A percentile compares a stretch with the other conserved stretches of the same genome.
These are phyloP conservation scores for Taphrorychus bicolor DNA, from an alignment of 2,888 invertebrate genomes.

Conservation along the genomic window DNA sequence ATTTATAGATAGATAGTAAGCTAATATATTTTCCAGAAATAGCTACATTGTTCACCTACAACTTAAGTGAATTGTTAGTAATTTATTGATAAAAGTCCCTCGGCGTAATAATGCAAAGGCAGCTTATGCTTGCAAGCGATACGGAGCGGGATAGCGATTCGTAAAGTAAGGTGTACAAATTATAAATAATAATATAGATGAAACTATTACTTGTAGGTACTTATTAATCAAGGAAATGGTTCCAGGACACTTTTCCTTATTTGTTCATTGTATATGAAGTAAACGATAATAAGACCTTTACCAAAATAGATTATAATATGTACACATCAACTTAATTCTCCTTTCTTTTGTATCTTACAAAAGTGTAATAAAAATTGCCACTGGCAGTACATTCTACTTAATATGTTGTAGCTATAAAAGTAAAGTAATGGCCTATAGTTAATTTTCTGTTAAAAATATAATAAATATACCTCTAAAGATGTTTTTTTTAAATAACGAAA, in stretches of 20 bases:
- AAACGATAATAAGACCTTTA: neutral
- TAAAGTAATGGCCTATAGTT: slow-evolving; percentile 1
- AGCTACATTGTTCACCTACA: neutral
- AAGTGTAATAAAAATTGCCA: neutral
- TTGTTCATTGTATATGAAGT: neutral
- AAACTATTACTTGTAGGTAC: neutral
- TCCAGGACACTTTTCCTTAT: neutral
- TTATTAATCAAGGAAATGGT: neutral
- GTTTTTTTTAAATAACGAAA: too few species aligned
- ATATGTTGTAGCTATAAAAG: slow-evolving; percentile 1
- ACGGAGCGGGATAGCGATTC: neutral
- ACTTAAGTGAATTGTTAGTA: neutral
- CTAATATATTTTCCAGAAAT: neutral
- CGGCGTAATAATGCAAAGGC: neutral
- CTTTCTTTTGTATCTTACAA: neutral
- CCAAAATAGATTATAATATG: neutral
- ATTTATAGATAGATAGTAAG: neutral
- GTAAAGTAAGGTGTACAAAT: neutral
- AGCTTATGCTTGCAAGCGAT: neutral
- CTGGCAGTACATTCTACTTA: neutral
- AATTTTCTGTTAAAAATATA: slow-evolving; percentile 4
- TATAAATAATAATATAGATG: neutral
- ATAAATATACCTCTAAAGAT: slow-evolving; percentile 1
- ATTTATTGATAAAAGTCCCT: neutral
- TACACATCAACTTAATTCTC: neutral